A percentile compares a stretch with the other conserved stretches of the same genome.
phyloP scores from a whole-genome alignment of 2,113 vertebrate genomes.

The Lamprologus speciosus region DNA sequence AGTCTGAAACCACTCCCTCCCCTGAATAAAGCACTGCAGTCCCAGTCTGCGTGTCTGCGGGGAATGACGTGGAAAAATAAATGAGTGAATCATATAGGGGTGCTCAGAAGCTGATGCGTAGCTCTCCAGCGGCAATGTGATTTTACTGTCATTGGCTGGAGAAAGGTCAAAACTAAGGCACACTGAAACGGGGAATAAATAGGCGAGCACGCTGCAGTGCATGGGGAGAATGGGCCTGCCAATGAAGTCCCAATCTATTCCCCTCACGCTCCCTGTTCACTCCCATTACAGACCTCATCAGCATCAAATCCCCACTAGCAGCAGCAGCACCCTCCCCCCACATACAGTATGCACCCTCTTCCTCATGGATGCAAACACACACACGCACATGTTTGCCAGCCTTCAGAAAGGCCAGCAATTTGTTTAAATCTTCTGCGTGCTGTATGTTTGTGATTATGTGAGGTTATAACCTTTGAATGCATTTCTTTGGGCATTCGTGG shows the following conservation, averaged over 20 bases:
- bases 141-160: conserved; percentile 56
- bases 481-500: background rate
- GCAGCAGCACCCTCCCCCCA: conserved; percentile 31
- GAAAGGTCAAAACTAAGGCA: conserved; percentile 63
- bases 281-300: conserved; percentile 69
- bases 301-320: conserved; percentile 58
- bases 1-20: background rate
- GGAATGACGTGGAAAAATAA: conserved; percentile 7
- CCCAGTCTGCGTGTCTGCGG: background rate
- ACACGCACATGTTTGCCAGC: background rate
- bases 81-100: conserved; percentile 47
- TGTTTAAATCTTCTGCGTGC: conserved; percentile 25
- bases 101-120: conserved; percentile 14
- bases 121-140: conserved; percentile 38
- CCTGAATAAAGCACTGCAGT: background rate
- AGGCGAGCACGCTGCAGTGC: conserved; percentile 34
- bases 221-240: conserved; percentile 37
- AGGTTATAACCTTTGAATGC: background rate
- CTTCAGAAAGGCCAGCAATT: conserved; percentile 23
- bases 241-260: conserved; percentile 66
- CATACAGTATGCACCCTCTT: conserved; percentile 20
- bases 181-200: conserved; percentile 57
- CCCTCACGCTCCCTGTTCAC: conserved; percentile 56
- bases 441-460: background rate
- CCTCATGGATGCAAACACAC: background rate